Percentiles rank a stretch among this genome's conserved stretches.
These are phyloP conservation scores for Pyrocoelia pectoralis DNA, from an alignment of 2,888 invertebrate species.

Conservation along the genomic window DNA sequence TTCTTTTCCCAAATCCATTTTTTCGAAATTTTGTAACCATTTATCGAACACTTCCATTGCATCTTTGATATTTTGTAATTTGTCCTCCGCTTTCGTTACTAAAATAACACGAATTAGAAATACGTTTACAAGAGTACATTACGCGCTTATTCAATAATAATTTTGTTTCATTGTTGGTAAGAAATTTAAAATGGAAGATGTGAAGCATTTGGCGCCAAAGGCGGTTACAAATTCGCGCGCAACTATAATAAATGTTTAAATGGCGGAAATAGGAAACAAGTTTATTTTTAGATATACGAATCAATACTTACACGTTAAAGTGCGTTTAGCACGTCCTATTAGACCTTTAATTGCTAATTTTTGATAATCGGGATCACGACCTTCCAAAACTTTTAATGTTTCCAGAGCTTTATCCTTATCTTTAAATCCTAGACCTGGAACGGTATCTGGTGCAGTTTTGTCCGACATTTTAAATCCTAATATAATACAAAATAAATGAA, in stretches of 20 bases:
- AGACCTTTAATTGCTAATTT: constrained; percentile 75
- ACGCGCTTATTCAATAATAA: too few species aligned
- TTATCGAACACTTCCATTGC: constrained; percentile 75
- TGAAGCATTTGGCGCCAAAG: too few species aligned
- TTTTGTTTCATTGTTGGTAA: too few species aligned
- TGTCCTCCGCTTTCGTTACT: constrained; percentile 80
- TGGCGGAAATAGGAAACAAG: neutral
- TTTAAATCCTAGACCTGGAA: constrained; percentile 80
- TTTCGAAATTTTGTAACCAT: constrained; percentile 78
- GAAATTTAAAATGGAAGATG: too few species aligned
- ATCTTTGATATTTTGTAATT: constrained; percentile 76
- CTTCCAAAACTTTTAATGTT: constrained; percentile 70
- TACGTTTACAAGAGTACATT: too few species aligned
- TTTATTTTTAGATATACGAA: neutral
- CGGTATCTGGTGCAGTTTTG: constrained; percentile 64
- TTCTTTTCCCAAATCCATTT: constrained; percentile 70
- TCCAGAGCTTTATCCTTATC: constrained; percentile 76
- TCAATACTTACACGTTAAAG: constrained; percentile 66
- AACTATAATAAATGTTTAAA: neutral
- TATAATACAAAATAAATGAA: neutral
- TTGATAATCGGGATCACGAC: constrained; percentile 81
- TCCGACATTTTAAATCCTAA: constrained; percentile 53
- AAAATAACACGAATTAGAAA: constrained; percentile 17
- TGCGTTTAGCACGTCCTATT: constrained; percentile 75
- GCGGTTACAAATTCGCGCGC: neutral